Base-by-base conservation (phyloP, 2,888 invertebrate species). In the Prenolepis imparis region DNA sequence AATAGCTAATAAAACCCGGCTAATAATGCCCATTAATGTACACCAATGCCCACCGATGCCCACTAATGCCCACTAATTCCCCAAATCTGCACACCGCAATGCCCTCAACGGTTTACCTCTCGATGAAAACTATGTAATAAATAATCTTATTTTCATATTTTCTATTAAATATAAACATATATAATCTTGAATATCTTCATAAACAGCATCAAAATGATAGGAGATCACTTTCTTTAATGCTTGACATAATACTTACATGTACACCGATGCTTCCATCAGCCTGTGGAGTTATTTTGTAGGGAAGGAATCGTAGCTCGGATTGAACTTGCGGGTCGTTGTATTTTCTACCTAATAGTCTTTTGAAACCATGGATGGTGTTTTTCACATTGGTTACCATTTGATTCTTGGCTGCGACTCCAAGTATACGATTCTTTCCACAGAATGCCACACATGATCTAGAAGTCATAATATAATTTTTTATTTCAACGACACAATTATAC, bases 321-420 rank as follows among this genome's bases (percentile, higher is more conserved):
- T 98, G 98, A 59, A 98, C 98, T 93, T 97, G 96, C 24, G 98
- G 98, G 95, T 99, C 99, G 90, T 97, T 96, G 95, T 96, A 99
- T 94, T 97, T 97, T 92, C 99, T 96, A 82, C 99, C 99, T 92
- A 99, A 95, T 75, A 99, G 96, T 92, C 98, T 96, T 95, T 99
- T 99, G 95, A 99, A 98, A 86, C 98, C 98, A 95, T 97, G 97
- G 83, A 99, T 97, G 86, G 99, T 99, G 95, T 99, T 99, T 95
- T 98, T 98, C 97, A 99, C 97, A 95, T 99, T 99, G 92, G 99
- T 99, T 78, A 99, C 97, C 96, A 98, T 97, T 95, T 99, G 99
- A 94, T 99, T 99, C 95, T 98, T 99, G 84, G 99, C 99, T 64
- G 99, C 98, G 57, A 98, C 98, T 83, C 99, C 99, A 94, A 99